These are phyloP conservation scores for Gavia stellata DNA, from an alignment of 2,113 vertebrate genomes.

Conservation along the genomic window DNA sequence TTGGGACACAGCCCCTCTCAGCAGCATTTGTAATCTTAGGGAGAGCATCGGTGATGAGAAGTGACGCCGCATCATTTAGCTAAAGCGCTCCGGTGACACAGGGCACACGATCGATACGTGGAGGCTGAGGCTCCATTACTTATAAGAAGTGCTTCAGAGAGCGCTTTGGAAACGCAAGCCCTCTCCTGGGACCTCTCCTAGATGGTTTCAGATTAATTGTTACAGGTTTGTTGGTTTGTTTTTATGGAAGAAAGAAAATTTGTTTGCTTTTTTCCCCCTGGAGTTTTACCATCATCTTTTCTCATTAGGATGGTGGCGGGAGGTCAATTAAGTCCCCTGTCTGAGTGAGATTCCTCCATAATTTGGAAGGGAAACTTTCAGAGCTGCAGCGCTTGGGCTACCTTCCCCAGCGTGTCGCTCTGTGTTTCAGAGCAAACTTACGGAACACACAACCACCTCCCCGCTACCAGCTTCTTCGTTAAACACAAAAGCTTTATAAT, in stretches of 20 bases:
- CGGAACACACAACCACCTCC: neutral
- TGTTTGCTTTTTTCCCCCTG: conserved; percentile 12
- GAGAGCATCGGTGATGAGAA: neutral
- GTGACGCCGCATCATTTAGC: neutral
- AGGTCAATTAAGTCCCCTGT: conserved; percentile 22
- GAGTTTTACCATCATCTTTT: conserved; percentile 32
- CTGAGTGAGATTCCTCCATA: neutral
- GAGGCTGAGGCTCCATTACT: conserved; percentile 2
- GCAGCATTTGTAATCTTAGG: neutral
- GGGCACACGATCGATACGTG: neutral
- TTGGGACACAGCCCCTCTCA: neutral
- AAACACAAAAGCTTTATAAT: neutral
- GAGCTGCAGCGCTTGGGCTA: neutral
- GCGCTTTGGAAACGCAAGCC: neutral
- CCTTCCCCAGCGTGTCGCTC: neutral
- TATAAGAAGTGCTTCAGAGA: neutral
- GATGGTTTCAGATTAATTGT: neutral
- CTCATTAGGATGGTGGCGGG: conserved; percentile 45
- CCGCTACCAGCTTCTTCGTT: neutral
- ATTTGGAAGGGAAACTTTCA: neutral
- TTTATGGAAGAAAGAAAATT: neutral
- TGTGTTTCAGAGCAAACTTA: neutral
- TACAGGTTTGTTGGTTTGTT: conserved; percentile 8
- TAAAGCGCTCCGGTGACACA: neutral
- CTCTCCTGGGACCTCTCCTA: neutral